Conservation (phyloP, 2,888 invertebrate genomes). For the Laspeyria flexula region DNA sequence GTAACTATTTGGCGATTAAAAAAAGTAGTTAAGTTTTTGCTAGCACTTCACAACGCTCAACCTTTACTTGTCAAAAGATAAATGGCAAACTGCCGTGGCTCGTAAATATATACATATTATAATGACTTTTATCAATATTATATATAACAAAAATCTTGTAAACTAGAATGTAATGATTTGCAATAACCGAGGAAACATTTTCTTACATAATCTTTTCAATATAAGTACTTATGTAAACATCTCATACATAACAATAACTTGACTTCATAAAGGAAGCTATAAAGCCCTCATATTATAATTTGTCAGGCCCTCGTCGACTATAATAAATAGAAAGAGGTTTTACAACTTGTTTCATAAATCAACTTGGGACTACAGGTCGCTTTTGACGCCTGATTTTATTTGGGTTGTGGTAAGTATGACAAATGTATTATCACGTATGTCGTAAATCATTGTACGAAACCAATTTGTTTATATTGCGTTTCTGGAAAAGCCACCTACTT, state of each 20-base stretch:
- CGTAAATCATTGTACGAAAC: slow-evolving; percentile 38
- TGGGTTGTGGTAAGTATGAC: slow-evolving; percentile 35
- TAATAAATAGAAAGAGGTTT: slow-evolving; percentile 40
- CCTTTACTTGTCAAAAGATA: no score
- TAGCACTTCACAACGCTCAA: no score
- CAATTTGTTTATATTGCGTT: slow-evolving; percentile 38
- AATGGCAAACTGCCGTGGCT: no score
- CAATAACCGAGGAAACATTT: no score
- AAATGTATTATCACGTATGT: slow-evolving; percentile 35
- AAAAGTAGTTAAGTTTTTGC: no score
- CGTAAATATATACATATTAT: no score
- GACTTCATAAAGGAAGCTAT: slow-evolving; percentile 1
- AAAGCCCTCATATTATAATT: slow-evolving; percentile 26
- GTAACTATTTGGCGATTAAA: no score
- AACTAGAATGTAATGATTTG: no score
- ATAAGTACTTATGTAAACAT: no score
- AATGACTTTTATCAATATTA: no score
- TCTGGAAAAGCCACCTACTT: slow-evolving; percentile 14
- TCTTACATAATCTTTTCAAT: no score
- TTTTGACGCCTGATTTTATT: slow-evolving; percentile 44
- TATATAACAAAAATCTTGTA: no score
- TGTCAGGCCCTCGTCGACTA: slow-evolving; percentile 39
- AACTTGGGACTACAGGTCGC: slow-evolving; percentile 24
- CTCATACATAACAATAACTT: not conserved
- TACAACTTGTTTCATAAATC: slow-evolving; percentile 45